Base-by-base conservation (phyloP, 1,140 invertebrate genomes). In the Orchesella cincta region DNA sequence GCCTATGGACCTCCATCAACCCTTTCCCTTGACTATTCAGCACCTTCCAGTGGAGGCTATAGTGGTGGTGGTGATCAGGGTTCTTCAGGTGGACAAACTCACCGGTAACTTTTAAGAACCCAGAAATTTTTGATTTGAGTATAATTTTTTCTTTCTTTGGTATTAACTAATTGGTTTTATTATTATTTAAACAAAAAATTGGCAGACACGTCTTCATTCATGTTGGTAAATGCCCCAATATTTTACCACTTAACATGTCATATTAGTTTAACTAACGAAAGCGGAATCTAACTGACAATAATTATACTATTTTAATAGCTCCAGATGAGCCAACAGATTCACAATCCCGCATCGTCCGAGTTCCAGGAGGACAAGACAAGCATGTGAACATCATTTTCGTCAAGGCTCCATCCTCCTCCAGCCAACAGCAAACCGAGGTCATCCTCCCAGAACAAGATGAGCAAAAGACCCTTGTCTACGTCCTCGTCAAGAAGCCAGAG, bases 351-450 rank as follows among this genome's bases (percentile, higher is more conserved):
- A 57, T 74, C 73, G 23, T 46, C 18, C 54, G 71, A 3, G 71
- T 73, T 23, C 71, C 71, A 3, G 71, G 71, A 3, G 90, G 92
- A 5, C 91, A 93, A 12, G 92, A 93, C 83, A 94, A 94, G 83
- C 93, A 94, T 83, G 94, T 94, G 88, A 94, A 94, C 85, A 94
- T 94, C 81, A 92, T 94, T 46, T 94, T 94, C 87, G 94, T 94
- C 83, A 94, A 94, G 85, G 92, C 93, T 1, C 93, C 93, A 57
- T 92, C 92, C 1, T 90, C 92, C 73, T 92, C 92, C 90, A 92
- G 14, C 92, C 92, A 14, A 92, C 91, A 3, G 91, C 91, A 67
- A 31, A 67, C 62, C 12, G 62, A 31, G 92, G 91, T 83, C 91
- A 92, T 80, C 31, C 1, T 80, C 34, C 79, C 79, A 29, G 75